Evolutionary conservation across 2,797 vertebrate genomes (phyloP).

Genomic region (Nyctibius grandis): DNA sequence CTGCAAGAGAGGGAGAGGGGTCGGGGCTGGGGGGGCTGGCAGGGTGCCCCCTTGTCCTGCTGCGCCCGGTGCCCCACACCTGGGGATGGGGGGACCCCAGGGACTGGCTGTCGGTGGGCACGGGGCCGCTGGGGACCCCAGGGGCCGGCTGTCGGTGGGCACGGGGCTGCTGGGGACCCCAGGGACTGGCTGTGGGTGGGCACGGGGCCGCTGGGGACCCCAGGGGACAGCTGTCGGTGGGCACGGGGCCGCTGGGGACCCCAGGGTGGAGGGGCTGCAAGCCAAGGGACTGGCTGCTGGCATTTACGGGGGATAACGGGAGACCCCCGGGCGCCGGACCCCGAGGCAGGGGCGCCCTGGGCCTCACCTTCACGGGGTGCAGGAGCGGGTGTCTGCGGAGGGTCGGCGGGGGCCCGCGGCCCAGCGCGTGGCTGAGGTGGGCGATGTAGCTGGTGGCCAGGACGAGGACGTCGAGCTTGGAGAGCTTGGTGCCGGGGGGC

Average conservation of each 20-base stretch:
- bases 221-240: too few species aligned
- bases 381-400: constrained; percentile 20
- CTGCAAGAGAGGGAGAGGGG: constrained; percentile 59
- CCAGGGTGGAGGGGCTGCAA: background rate
- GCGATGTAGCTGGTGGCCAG: constrained; percentile 89
- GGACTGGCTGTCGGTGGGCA: too few species aligned
- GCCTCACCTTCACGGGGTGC: constrained; percentile 84
- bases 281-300: background rate
- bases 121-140: too few species aligned
- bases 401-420: constrained; percentile 63
- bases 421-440: constrained; percentile 80
- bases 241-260: too few species aligned
- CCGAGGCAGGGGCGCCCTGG: too few species aligned
- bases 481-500: constrained; percentile 87
- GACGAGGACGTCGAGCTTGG: constrained; percentile 86
- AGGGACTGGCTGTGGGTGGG: too few species aligned
- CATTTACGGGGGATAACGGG: rapidly evolving
- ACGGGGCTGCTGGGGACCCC: background rate
- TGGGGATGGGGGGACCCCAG: too few species aligned
- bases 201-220: too few species aligned
- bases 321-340: background rate
- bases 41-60: too few species aligned
- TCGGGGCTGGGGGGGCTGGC: too few species aligned
- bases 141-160: background rate
- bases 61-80: background rate